Conservation (phyloP, 1,140 invertebrate genomes). For the Oreohelix idahoensis region DNA sequence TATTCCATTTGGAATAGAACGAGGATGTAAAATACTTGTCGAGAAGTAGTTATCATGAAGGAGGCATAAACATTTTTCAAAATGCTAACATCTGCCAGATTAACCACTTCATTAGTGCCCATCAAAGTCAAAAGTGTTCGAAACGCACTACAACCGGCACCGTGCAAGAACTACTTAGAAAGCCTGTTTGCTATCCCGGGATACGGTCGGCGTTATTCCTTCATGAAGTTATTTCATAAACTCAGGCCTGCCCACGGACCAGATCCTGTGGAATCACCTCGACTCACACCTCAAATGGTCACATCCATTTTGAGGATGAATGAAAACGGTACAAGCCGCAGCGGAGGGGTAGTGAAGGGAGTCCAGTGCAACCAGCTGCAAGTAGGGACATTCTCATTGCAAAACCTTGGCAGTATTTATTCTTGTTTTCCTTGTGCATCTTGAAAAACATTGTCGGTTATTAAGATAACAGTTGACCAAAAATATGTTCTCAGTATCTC, state of each 20-base stretch:
- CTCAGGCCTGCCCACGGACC: slow-evolving; percentile 39
- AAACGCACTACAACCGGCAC: no score
- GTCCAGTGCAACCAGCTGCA: slow-evolving; percentile 94
- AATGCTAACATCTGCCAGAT: slow-evolving; percentile 2
- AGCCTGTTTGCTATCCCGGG: neutral
- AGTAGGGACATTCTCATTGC: slow-evolving; percentile 1
- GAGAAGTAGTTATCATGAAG: no score
- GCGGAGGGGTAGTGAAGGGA: slow-evolving; percentile 56
- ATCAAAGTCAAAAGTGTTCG: neutral
- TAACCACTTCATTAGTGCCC: neutral
- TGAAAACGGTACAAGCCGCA: slow-evolving; percentile 53
- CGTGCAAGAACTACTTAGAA: neutral
- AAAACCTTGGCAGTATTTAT: no score
- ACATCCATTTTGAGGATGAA: slow-evolving; percentile 59
- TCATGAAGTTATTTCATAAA: slow-evolving; percentile 30
- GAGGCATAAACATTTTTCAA: neutral
- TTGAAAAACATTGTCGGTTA: no score
- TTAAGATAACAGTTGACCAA: no score
- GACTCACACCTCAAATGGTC: slow-evolving; percentile 64
- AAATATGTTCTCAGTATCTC: no score
- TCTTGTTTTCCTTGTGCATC: no score
- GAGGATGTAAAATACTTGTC: slow-evolving; percentile 2
- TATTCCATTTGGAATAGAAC: neutral
- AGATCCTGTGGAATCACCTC: slow-evolving; percentile 52
- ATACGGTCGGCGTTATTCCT: slow-evolving; percentile 18